Conservation (phyloP, 2,797 vertebrate genomes). For the Amphiprion clarkii region DNA sequence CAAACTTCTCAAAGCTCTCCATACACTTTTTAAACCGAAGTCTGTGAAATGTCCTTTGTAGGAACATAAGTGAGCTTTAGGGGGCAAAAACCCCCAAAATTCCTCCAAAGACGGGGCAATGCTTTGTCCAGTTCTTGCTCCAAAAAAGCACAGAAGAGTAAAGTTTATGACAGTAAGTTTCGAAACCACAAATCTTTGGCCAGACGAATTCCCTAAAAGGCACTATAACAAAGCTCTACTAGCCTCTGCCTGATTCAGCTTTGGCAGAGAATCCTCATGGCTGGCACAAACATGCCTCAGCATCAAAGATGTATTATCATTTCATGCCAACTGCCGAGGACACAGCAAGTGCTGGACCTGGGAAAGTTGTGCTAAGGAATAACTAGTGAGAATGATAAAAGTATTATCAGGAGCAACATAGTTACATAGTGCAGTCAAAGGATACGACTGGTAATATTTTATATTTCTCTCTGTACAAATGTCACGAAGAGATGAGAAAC, state of each 20-base stretch:
- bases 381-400: conserved; percentile 11
- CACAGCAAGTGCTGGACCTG: conserved; percentile 33
- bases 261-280: conserved; percentile 42
- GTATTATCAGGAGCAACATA: conserved; percentile 14
- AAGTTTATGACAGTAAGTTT: conserved; percentile 21
- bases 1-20: not conserved
- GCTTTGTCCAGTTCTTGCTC: conserved; percentile 19
- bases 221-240: conserved; percentile 28
- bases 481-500: not conserved
- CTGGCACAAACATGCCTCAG: conserved; percentile 45
- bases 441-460: not conserved
- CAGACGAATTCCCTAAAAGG: conserved; percentile 49
- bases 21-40: not conserved
- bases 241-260: conserved; percentile 47
- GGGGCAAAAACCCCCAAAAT: not conserved
- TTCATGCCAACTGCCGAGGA: conserved; percentile 47
- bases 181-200: conserved; percentile 32
- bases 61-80: not conserved
- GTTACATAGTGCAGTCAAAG: conserved; percentile 1
- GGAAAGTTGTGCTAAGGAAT: conserved; percentile 32
- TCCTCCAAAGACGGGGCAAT: conserved; percentile 24
- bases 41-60: not conserved
- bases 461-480: conserved; percentile 6
- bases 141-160: conserved; percentile 18
- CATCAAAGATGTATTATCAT: conserved; percentile 54